Evolutionary conservation across 1,140 invertebrate species (phyloP), one percentile per base, ranked within the genome.

Genomic region (Wasmannia auropunctata): DNA sequence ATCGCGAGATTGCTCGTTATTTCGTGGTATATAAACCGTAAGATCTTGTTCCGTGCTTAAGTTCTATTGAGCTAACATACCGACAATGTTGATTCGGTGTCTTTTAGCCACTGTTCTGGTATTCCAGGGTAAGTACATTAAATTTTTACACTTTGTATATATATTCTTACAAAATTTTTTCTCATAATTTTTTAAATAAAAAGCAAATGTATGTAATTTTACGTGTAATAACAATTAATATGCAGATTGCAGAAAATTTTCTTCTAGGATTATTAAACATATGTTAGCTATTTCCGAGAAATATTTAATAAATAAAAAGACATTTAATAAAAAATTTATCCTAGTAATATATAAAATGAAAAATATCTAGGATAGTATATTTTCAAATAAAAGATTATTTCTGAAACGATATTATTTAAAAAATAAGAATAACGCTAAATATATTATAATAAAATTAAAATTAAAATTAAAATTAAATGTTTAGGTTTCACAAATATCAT

Each of bases 121-220:
- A 7, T 63, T 88, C n/a, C 90, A 92, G 84, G 90, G 92, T 92
- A 91, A 92, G 91, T 2, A 31, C 2, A 7, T 11, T 5, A 6
- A 63, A 49, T 67, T 37, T 34, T 65, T 31, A 3, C 1, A 5
- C 5, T 54, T 3, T 40, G 2, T 11, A 40, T 43, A 43, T 43
- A 8, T 43, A 43, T 5, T 8, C 40, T 43, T 43, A 8, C 0
- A 43, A 43, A 10, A 43, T 43, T 74, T 34, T 72, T 58, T 56
- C 19, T 58, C 31, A 16, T 22, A 40, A 56, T 25, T 22, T 0
- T 31, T 62, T 76, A 40, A 0, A 75, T 63, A 46, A 31, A 28
- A 34, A 34, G n/a, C 54, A 54, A 51, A 54, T 6, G 6, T 31
- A 62, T 28, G n/a, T 62, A 43, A 16, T 43, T 40, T 60, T 6